A percentile compares a stretch with the other conserved stretches of the same genome.
Evolutionary conservation across 1,140 invertebrate species (phyloP).

Genomic region (Pantala flavescens): DNA sequence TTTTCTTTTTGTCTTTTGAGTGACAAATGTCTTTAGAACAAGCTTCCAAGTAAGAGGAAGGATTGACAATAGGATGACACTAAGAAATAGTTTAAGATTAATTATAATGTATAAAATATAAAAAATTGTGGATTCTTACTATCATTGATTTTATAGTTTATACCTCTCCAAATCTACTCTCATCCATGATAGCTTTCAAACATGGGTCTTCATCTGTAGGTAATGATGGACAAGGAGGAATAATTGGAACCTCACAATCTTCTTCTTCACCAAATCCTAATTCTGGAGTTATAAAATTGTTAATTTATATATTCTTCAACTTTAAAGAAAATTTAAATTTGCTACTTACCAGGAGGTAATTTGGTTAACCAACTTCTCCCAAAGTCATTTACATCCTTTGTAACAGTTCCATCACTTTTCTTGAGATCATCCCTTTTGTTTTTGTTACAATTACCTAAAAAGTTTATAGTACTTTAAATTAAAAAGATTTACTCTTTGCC

Average conservation of each 20-base stretch:
- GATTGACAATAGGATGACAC: slow-evolving; percentile 62
- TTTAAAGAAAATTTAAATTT: neutral
- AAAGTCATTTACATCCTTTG: slow-evolving; percentile 40
- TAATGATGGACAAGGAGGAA: slow-evolving; percentile 25
- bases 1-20: slow-evolving; percentile 27
- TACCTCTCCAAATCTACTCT: slow-evolving; percentile 49
- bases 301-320: neutral
- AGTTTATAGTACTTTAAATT: too few relatives aligned
- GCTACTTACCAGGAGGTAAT: slow-evolving; percentile 27
- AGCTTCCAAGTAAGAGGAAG: slow-evolving; percentile 48
- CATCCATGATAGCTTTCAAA: slow-evolving; percentile 44
- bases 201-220: slow-evolving; percentile 48
- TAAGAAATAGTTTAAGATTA: slow-evolving; percentile 30
- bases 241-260: slow-evolving; percentile 12
- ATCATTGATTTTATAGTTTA: too few relatives aligned
- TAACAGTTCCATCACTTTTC: slow-evolving; percentile 39
- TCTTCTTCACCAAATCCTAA: slow-evolving; percentile 19
- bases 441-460: slow-evolving; percentile 49
- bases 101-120: slow-evolving; percentile 9
- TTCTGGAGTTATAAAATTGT: neutral
- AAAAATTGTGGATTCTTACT: neutral
- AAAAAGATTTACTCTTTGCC: too few relatives aligned
- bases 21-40: slow-evolving; percentile 57
- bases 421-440: slow-evolving; percentile 51
- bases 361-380: slow-evolving; percentile 50